These are phyloP conservation scores for Boulengeromyrus knoepffleri DNA, from an alignment of 2,113 vertebrate genomes.

Conservation along the genomic window DNA sequence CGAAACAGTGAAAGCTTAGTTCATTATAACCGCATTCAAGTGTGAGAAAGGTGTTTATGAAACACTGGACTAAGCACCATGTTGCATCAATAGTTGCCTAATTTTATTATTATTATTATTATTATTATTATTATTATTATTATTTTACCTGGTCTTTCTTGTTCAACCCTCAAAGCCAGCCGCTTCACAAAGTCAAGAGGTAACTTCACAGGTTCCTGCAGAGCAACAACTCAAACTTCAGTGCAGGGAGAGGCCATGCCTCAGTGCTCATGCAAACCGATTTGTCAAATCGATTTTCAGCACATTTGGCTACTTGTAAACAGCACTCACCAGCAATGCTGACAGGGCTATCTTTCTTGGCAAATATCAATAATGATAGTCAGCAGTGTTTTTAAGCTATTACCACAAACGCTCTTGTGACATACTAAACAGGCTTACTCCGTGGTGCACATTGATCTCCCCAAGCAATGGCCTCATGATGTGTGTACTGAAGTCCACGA, in stretches of 20 bases:
- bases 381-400: not conserved
- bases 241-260: not conserved
- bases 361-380: not conserved
- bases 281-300: not conserved
- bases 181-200: conserved; percentile 89
- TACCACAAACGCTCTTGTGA: not conserved
- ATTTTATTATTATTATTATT: not conserved
- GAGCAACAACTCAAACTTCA: conserved; percentile 23
- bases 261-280: not conserved
- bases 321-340: not conserved
- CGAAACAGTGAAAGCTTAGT: not conserved
- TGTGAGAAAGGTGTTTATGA: not conserved
- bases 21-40: not conserved
- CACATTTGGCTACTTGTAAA: not conserved
- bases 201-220: conserved; percentile 87
- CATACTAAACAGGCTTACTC: conserved; percentile 58
- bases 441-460: conserved; percentile 85
- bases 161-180: conserved; percentile 86
- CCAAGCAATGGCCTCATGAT: conserved; percentile 93
- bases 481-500: conserved; percentile 86
- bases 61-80: not conserved
- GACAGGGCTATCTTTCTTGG: not conserved
- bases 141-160: conserved; percentile 81
- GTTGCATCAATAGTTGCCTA: not conserved
- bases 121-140: not conserved